These are phyloP conservation scores for Tigriopus japonicus DNA, from an alignment of 1,140 invertebrate species.

Conservation along the genomic window DNA sequence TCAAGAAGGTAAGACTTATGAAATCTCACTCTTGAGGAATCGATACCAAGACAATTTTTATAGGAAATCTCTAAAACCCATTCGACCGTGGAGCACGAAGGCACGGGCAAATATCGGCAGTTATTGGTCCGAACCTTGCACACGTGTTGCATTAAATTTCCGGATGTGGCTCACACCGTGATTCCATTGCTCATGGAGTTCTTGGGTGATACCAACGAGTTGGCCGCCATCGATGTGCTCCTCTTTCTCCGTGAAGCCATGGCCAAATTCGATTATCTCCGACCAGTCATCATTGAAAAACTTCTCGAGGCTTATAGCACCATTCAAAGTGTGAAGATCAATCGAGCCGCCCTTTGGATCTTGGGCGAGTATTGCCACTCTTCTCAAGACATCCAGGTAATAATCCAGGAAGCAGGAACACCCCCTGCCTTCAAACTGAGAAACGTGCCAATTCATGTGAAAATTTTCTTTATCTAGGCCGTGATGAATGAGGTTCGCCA, in stretches of 20 bases:
- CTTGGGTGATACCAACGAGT: conserved; percentile 80
- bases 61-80: conserved; percentile 70
- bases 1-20: conserved; percentile 45
- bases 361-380: conserved; percentile 80
- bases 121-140: conserved; percentile 85
- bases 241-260: conserved; percentile 11
- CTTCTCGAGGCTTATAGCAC: conserved; percentile 58
- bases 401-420: too few species aligned
- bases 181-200: conserved; percentile 91
- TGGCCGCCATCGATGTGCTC: conserved; percentile 65
- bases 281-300: conserved; percentile 57
- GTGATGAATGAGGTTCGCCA: conserved; percentile 27
- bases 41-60: conserved; percentile 16
- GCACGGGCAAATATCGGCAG: conserved; percentile 86
- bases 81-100: conserved; percentile 48
- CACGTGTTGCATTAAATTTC: conserved; percentile 89
- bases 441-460: too few species aligned
- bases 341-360: conserved; percentile 91
- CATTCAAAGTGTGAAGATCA: conserved; percentile 52
- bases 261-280: conserved; percentile 27
- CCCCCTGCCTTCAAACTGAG: too few species aligned
- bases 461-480: neutral
- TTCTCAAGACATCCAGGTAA: conserved; percentile 45
- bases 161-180: conserved; percentile 79
- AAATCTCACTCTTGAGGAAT: conserved; percentile 26